Conservation (phyloP, 2,113 vertebrate species). For the Silurus glanis region DNA sequence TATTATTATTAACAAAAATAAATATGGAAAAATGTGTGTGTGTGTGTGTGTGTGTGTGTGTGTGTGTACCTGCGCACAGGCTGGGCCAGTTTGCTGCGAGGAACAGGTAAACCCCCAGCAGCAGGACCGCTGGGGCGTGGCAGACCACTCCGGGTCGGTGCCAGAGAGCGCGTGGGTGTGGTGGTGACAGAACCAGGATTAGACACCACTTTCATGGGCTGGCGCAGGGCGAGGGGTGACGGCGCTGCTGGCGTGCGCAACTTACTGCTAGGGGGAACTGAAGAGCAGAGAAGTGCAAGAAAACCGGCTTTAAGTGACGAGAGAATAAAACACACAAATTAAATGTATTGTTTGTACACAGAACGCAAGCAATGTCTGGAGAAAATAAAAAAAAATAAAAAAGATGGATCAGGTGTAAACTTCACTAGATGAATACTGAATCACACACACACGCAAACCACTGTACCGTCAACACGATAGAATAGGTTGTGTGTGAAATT, state of each 20-base stretch:
- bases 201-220: conserved; percentile 88
- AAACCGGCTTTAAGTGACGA: background rate
- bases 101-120: conserved; percentile 88
- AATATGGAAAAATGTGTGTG: background rate
- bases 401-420: background rate
- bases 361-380: background rate
- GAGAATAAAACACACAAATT: background rate
- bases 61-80: conserved; percentile 86
- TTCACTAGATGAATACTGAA: conserved; percentile 14
- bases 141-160: conserved; percentile 83
- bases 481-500: background rate
- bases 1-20: too few relatives aligned
- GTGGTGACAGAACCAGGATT: conserved; percentile 79
- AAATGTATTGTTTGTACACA: background rate
- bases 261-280: conserved; percentile 95
- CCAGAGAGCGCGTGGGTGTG: conserved; percentile 84
- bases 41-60: conserved; percentile 13
- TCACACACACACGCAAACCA: background rate
- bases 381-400: background rate
- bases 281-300: background rate
- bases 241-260: conserved; percentile 87
- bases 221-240: conserved; percentile 89
- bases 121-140: conserved; percentile 84
- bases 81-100: conserved; percentile 96
- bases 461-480: background rate